A percentile compares a stretch with the other conserved stretches of the same genome.
phyloP scores from a whole-genome alignment of 2,113 vertebrate species.

The Eublepharis macularius region DNA sequence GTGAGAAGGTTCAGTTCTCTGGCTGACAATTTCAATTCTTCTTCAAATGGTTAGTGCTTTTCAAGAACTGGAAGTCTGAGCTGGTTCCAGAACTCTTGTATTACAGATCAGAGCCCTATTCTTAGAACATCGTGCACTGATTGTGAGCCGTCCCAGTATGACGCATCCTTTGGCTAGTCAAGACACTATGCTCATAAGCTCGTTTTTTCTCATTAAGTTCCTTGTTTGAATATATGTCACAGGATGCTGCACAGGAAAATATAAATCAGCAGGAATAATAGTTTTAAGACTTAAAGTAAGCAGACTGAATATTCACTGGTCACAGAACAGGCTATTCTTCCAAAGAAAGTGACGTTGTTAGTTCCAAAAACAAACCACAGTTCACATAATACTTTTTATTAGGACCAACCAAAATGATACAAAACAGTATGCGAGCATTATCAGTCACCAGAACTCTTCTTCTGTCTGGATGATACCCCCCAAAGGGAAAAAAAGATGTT shows the following conservation, averaged over 20 bases:
- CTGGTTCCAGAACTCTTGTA: slow-evolving; percentile 56
- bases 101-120: slow-evolving; percentile 52
- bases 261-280: slow-evolving; percentile 57
- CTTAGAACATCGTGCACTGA: slow-evolving; percentile 56
- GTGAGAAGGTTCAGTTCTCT: slow-evolving; percentile 63
- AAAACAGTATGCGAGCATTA: no score
- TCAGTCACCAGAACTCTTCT: no score
- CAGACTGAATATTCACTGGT: slow-evolving; percentile 31
- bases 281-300: slow-evolving; percentile 59
- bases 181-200: slow-evolving; percentile 26
- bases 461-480: no score
- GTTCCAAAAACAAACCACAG: not conserved
- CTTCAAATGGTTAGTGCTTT: slow-evolving; percentile 55
- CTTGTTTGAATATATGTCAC: slow-evolving; percentile 61
- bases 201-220: slow-evolving; percentile 65
- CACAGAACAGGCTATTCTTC: slow-evolving; percentile 39
- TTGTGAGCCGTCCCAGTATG: slow-evolving; percentile 57
- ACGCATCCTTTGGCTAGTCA: slow-evolving; percentile 63
- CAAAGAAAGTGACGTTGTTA: slow-evolving; percentile 14
- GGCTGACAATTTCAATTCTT: slow-evolving; percentile 61
- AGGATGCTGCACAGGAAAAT: slow-evolving; percentile 51
- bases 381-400: no score
- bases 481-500: no score
- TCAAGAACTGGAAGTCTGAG: slow-evolving; percentile 53
- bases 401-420: no score